phyloP scores from a whole-genome alignment of 2,797 vertebrate species.

The Gobionotothen gibberifrons region DNA sequence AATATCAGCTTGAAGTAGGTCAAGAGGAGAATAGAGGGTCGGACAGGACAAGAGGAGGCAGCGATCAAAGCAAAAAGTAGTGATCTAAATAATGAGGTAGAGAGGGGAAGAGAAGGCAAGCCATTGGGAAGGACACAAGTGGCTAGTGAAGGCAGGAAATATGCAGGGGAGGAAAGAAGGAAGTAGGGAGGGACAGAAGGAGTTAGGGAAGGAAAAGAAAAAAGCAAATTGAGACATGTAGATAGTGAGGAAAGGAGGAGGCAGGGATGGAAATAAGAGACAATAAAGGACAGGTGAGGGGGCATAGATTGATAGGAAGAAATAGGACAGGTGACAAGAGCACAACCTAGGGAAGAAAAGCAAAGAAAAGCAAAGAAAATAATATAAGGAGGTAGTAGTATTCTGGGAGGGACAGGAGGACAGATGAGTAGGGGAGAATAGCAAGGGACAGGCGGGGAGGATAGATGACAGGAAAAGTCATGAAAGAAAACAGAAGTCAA shows the following conservation, averaged over 20 bases:
- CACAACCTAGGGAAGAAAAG: too few species aligned
- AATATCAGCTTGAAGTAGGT: neutral
- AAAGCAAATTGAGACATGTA: too few species aligned
- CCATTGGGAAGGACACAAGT: neutral
- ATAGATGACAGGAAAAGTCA: neutral
- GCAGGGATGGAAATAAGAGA: neutral
- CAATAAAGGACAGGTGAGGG: neutral
- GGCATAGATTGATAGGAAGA: neutral
- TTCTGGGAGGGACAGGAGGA: too few species aligned
- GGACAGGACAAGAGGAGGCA: neutral
- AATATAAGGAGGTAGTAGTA: too few species aligned
- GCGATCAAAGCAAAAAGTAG: neutral
- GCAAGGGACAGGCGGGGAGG: too few species aligned
- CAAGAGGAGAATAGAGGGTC: neutral
- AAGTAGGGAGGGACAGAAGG: neutral
- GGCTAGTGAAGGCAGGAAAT: too few species aligned
- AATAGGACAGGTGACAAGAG: neutral
- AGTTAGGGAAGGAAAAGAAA: neutral
- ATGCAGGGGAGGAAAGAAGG: neutral
- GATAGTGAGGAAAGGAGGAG: too few species aligned
- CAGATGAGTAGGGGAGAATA: too few species aligned
- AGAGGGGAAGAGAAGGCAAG: neutral
- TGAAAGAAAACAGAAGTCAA: neutral
- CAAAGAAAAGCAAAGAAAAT: too few species aligned
- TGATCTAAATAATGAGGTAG: neutral